phyloP scores from a whole-genome alignment of 2,888 invertebrate genomes.

The Heliconius sara region DNA sequence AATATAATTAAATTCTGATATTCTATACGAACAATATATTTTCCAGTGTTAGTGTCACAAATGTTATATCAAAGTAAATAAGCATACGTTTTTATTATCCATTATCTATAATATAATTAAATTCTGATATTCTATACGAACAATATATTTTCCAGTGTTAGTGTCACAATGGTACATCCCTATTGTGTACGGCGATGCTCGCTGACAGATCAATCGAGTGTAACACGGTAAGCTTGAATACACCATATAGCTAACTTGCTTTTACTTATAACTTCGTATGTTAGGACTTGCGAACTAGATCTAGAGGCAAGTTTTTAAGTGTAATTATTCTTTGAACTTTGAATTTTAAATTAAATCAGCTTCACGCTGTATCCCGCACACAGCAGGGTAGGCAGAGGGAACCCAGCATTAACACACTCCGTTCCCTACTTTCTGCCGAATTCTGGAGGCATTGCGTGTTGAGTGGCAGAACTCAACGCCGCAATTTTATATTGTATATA shows the following conservation, averaged over 20 bases:
- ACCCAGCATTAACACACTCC: too few relatives aligned
- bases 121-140: conserved; percentile 19
- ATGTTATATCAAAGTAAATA: too few relatives aligned
- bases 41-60: conserved; percentile 33
- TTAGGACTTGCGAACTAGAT: background rate
- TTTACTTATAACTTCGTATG: background rate
- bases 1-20: conserved; percentile 4
- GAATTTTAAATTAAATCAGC: too few relatives aligned
- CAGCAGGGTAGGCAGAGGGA: too few relatives aligned
- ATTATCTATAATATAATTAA: conserved; percentile 12
- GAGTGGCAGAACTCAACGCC: too few relatives aligned
- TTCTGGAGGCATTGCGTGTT: too few relatives aligned
- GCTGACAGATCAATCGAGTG: conserved; percentile 40
- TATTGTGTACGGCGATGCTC: conserved; percentile 37
- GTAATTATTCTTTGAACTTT: background rate
- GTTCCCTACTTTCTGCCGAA: too few relatives aligned
- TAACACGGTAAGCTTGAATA: conserved; percentile 22
- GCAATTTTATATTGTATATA: too few relatives aligned
- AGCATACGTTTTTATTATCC: too few relatives aligned
- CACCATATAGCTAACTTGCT: background rate
- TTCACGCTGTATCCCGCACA: too few relatives aligned
- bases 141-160: conserved; percentile 36
- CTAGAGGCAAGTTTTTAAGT: background rate
- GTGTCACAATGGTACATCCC: conserved; percentile 34
- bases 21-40: conserved; percentile 37